Conservation (phyloP, 1,140 invertebrate genomes). For the Phortica variegata region DNA sequence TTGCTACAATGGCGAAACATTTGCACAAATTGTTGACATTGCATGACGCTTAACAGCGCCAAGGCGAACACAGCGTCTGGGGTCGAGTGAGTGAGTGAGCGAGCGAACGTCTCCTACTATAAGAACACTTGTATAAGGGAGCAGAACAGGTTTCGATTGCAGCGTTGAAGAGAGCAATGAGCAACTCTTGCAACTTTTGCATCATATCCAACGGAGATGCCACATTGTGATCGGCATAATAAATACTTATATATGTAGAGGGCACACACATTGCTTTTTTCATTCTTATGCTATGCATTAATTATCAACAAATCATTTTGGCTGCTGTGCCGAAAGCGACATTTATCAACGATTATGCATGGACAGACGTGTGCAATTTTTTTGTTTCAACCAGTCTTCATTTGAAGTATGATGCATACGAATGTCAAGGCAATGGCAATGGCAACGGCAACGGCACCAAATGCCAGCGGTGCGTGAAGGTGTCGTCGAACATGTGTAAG, state of each 20-base stretch:
- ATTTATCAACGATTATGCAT: conserved; percentile 53
- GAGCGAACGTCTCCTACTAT: too few species aligned
- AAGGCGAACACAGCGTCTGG: too few species aligned
- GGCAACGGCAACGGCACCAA: background rate
- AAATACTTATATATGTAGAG: background rate
- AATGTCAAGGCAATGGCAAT: background rate
- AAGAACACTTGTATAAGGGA: too few species aligned
- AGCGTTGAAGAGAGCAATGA: conserved; percentile 25
- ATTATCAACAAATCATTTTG: conserved; percentile 55
- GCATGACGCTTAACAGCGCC: too few species aligned
- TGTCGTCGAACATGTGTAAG: conserved; percentile 46
- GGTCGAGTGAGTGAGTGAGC: too few species aligned
- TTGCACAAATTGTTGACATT: conserved; percentile 35
- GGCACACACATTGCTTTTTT: background rate
- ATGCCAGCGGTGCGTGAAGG: conserved; percentile 19
- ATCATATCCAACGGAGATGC: background rate
- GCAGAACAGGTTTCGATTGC: conserved; percentile 19
- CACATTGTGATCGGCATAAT: conserved; percentile 6
- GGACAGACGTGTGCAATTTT: too few species aligned
- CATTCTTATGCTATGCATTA: conserved; percentile 30
- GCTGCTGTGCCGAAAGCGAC: conserved; percentile 38
- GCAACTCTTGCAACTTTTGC: conserved; percentile 32
- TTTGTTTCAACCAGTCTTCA: too few species aligned
- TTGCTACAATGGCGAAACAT: conserved; percentile 1
- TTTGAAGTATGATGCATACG: conserved; percentile 9